A percentile compares a stretch with the other conserved stretches of the same genome.
These are phyloP conservation scores for Eretmochelys imbricata DNA, from an alignment of 2,113 vertebrate genomes.

Conservation along the genomic window DNA sequence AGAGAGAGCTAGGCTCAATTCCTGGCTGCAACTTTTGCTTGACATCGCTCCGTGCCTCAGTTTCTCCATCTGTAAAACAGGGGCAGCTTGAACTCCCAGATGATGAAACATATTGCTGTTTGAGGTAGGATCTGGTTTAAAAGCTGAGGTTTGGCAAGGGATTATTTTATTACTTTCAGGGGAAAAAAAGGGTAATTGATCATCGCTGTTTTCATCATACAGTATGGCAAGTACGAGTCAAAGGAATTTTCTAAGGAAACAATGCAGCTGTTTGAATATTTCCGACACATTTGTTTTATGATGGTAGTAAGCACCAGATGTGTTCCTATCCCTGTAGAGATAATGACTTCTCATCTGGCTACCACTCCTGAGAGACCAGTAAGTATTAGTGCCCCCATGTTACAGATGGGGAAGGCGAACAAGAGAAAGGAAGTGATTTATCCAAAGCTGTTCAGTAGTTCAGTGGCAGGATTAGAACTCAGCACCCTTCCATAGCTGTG, in stretches of 20 bases:
- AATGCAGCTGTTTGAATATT: constrained; percentile 37
- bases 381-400: not conserved
- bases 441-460: not conserved
- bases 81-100: rapidly evolving
- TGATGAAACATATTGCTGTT: rapidly evolving
- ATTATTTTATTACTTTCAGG: not conserved
- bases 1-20: rapidly evolving
- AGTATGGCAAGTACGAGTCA: not conserved
- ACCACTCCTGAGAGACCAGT: not conserved
- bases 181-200: not conserved
- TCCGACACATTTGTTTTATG: constrained; percentile 14
- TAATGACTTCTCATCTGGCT: not conserved
- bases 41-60: not conserved
- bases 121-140: not conserved
- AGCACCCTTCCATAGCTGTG: rapidly evolving
- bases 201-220: not conserved
- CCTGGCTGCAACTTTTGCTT: not conserved
- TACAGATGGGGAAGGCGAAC: not conserved
- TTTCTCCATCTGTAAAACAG: not conserved
- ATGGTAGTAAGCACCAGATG: not conserved
- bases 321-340: not conserved
- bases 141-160: not conserved
- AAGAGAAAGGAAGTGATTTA: not conserved
- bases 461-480: not conserved
- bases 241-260: constrained; percentile 43